phyloP scores from a whole-genome alignment of 2,888 invertebrate genomes.

The Oxyteleia sp. region DNA sequence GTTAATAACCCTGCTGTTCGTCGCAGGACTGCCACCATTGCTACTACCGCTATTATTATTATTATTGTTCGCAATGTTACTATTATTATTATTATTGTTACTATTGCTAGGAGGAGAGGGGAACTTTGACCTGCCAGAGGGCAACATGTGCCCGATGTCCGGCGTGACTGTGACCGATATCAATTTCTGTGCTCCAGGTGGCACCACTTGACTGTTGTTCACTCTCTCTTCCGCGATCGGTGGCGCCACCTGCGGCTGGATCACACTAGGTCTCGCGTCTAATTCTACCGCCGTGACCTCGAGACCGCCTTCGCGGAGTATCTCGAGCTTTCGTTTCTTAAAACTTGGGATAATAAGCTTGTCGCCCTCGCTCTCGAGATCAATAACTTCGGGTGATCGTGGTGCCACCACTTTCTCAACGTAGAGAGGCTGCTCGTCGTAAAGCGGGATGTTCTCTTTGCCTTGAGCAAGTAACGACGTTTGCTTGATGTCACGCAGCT shows the following conservation, averaged over 20 bases:
- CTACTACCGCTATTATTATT: constrained; percentile 77
- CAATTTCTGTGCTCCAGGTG: constrained; percentile 85
- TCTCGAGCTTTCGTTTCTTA: constrained; percentile 92
- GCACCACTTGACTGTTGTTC: constrained; percentile 77
- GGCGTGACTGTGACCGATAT: constrained; percentile 88
- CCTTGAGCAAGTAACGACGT: constrained; percentile 88
- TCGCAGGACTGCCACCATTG: no score
- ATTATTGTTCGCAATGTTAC: constrained; percentile 56
- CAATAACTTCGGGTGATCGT: constrained; percentile 90
- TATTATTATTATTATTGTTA: constrained; percentile 47
- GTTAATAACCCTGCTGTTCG: no score
- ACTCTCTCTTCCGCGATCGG: constrained; percentile 82
- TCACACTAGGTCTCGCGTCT: constrained; percentile 87
- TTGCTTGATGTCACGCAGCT: constrained; percentile 85
- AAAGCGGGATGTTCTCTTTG: constrained; percentile 89
- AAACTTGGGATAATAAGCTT: constrained; percentile 88
- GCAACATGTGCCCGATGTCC: constrained; percentile 87
- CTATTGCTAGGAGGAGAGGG: neutral
- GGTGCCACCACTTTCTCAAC: constrained; percentile 88
- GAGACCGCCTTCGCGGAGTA: constrained; percentile 92
- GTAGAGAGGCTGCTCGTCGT: constrained; percentile 84
- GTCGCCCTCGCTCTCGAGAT: constrained; percentile 88
- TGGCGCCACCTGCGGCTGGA: constrained; percentile 88
- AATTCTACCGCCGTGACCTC: constrained; percentile 91
- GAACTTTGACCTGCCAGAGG: constrained; percentile 76